These are phyloP conservation scores for Hybos culiciformis DNA, from an alignment of 2,888 invertebrate genomes.

Conservation along the genomic window DNA sequence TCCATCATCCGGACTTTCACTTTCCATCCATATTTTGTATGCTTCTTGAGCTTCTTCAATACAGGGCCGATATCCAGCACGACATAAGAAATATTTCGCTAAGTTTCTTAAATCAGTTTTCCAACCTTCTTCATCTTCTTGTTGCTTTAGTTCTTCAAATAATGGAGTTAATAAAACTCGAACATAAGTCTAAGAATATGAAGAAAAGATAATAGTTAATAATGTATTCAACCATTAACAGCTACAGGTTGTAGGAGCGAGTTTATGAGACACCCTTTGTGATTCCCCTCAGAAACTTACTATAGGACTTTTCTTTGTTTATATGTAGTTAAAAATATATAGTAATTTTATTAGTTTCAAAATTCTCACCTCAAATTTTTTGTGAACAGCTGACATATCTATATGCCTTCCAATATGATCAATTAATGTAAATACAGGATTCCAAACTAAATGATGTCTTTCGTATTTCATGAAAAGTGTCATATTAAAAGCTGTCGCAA, in stretches of 20 bases:
- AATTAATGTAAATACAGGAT: constrained; percentile 68
- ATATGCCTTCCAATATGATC: constrained; percentile 67
- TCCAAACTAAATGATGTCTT: constrained; percentile 64
- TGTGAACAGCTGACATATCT: constrained; percentile 47
- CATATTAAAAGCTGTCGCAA: constrained; percentile 64
- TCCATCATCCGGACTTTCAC: constrained; percentile 58
- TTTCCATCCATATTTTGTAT: constrained; percentile 62
- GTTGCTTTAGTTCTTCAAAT: constrained; percentile 50
- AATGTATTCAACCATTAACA: no score
- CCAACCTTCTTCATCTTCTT: constrained; percentile 49
- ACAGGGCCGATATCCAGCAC: constrained; percentile 64
- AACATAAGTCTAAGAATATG: constrained; percentile 47
- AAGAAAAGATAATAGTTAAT: neutral
- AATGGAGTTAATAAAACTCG: constrained; percentile 53
- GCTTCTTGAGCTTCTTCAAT: constrained; percentile 58
- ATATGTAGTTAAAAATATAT: neutral
- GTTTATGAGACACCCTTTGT: no score
- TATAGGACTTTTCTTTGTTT: neutral
- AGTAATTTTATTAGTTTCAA: neutral
- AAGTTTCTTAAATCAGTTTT: constrained; percentile 51
- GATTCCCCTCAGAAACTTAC: neutral
- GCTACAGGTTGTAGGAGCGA: no score
- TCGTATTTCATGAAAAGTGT: constrained; percentile 61
- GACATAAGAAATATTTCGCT: constrained; percentile 58
- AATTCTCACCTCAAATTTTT: constrained; percentile 53